Evolutionary conservation across 2,113 vertebrate genomes (phyloP).

Genomic region (Pipra filicauda): DNA sequence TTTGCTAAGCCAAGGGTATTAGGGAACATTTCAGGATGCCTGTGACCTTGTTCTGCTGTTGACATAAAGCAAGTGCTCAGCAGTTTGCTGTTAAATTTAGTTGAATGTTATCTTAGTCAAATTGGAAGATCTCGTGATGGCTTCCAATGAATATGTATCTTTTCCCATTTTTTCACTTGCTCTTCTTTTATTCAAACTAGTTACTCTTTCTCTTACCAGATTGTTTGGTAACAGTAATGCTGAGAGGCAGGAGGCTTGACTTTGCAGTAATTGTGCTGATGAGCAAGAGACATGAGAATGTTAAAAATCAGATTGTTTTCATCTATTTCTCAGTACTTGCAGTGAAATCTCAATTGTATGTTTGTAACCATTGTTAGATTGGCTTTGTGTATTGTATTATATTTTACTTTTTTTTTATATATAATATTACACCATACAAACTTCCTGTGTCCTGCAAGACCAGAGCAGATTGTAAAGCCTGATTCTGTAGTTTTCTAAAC

Average conservation of each 20-base stretch:
- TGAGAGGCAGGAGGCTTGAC: background rate
- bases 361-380: background rate
- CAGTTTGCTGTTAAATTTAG: conserved; percentile 20
- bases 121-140: background rate
- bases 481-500: background rate
- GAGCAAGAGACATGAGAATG: background rate
- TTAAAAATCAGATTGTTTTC: background rate
- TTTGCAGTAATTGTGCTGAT: background rate
- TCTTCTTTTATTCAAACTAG: background rate
- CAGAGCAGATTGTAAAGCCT: background rate
- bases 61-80: background rate
- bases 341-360: background rate
- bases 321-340: background rate
- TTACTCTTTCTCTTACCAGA: background rate
- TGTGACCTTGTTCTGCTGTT: conserved; percentile 17
- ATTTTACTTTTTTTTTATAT: background rate
- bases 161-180: background rate
- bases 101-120: conserved; percentile 16
- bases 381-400: background rate
- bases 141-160: background rate
- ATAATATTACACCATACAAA: background rate
- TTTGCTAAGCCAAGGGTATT: background rate
- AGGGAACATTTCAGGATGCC: background rate
- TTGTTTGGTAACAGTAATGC: background rate
- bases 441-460: background rate